Base-by-base conservation (phyloP, 2,888 invertebrate genomes). In the Mesochorus sp. region DNA sequence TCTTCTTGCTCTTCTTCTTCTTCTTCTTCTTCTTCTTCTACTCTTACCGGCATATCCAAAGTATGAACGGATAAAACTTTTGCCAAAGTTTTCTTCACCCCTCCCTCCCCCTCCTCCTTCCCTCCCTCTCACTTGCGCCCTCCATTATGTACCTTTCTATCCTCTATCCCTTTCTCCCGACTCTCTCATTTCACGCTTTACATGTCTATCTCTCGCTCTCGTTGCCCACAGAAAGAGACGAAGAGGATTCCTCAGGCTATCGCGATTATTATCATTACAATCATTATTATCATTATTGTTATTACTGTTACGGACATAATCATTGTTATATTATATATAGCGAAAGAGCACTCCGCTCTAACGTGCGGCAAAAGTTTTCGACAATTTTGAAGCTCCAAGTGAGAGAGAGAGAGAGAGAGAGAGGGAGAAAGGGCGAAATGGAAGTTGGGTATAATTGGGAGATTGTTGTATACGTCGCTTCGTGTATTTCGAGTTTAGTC, bases 191-290 rank as follows among this genome's bases (percentile, higher is more conserved):
- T 42, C 19, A 28, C 26, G 42, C 57, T 61, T 59, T 64, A 61
- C 26, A 53, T 21, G 21, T n/a, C n/a, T n/a, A n/a, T 26, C 26
- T 10, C n/a, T 8, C 24, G 6, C 26, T 14, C 57, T 67, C 39
- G 53, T 61, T 71, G 34, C 47, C 49, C 42, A 6, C 31, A 26
- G 28, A 31, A 37, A 68, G 31, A 51, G 24, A 53, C 42, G 67
- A 59, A 47, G 55, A 55, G 72, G 24, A 73, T 78, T 79, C 73
- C 39, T 67, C 72, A 74, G 81, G 81, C 84, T 82, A 82, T 84
- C 80, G 67, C 67, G 79, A 81, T 84, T 84, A 81, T 81, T 80
- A 81, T 83, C 81, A 62, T 82, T 72, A 76, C 80, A 74, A 81
- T 81, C 75, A 79, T 81, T 80, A 80, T 70, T 76, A 70, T 76